Percentiles rank a stretch among this genome's conserved stretches.
Conservation (phyloP, 2,797 vertebrate species). For the Cygnus olor region DNA sequence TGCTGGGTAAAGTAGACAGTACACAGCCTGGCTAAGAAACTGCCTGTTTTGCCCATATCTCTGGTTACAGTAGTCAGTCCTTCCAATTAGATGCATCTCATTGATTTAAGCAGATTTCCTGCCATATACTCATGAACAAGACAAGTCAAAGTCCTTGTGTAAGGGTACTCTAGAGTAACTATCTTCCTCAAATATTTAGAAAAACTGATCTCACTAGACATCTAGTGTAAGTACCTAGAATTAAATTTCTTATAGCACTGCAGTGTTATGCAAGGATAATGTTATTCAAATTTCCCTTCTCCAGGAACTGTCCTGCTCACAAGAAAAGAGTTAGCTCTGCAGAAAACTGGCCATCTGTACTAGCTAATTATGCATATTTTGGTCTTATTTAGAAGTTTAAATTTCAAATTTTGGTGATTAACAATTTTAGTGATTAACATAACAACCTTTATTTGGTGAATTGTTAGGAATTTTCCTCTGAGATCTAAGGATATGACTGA, state of each 20-base stretch:
- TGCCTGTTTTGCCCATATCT: background rate
- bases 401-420: background rate
- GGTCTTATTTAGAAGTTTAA: background rate
- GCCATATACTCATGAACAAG: background rate
- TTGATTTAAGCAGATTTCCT: background rate
- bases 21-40: accelerated
- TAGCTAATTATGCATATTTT: background rate
- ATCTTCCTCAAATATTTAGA: background rate
- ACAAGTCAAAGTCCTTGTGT: accelerated
- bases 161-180: background rate
- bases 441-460: background rate
- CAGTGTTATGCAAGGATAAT: background rate
- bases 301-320: background rate
- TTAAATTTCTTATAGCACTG: background rate
- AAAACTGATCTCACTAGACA: background rate
- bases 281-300: background rate
- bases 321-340: background rate
- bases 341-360: background rate
- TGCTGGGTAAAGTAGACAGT: background rate
- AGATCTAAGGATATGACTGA: background rate
- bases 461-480: background rate
- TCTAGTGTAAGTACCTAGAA: background rate
- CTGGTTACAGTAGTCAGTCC: background rate
- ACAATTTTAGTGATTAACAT: background rate
- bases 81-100: background rate